Evolutionary conservation across 2,113 vertebrate genomes (phyloP).

Genomic region (Poicephalus meyeri): DNA sequence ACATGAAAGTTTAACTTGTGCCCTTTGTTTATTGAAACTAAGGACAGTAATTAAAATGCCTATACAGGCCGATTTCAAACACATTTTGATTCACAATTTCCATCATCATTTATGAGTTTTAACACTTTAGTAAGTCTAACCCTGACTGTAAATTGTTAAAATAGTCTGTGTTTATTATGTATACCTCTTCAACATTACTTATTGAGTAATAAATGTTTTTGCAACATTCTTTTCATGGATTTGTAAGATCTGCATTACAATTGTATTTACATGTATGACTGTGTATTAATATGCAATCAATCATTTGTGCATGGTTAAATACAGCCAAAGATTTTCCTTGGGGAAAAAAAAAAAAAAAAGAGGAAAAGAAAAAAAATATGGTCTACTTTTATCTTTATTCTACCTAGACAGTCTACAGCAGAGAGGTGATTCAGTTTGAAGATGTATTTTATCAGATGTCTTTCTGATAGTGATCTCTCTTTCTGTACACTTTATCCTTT

Average conservation of each 20-base stretch:
- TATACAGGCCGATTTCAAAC: not conserved
- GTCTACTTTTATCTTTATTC: not conserved
- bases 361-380: not conserved
- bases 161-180: not conserved
- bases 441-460: not conserved
- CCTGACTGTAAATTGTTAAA: not conserved
- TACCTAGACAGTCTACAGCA: not conserved
- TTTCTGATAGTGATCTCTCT: not conserved
- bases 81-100: not conserved
- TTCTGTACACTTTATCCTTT: not conserved
- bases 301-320: not conserved
- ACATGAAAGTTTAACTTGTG: not conserved
- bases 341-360: not conserved
- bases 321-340: not conserved
- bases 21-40: not conserved
- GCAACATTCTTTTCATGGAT: not conserved
- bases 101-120: not conserved
- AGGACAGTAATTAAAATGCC: not conserved
- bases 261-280: not conserved
- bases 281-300: not conserved
- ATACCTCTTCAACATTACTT: not conserved
- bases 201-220: not conserved
- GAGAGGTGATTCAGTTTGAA: not conserved
- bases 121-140: not conserved
- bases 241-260: not conserved